Percentiles rank a stretch among this genome's conserved stretches.
phyloP scores from a whole-genome alignment of 1,140 invertebrate genomes.

The Drosophila mauritiana region DNA sequence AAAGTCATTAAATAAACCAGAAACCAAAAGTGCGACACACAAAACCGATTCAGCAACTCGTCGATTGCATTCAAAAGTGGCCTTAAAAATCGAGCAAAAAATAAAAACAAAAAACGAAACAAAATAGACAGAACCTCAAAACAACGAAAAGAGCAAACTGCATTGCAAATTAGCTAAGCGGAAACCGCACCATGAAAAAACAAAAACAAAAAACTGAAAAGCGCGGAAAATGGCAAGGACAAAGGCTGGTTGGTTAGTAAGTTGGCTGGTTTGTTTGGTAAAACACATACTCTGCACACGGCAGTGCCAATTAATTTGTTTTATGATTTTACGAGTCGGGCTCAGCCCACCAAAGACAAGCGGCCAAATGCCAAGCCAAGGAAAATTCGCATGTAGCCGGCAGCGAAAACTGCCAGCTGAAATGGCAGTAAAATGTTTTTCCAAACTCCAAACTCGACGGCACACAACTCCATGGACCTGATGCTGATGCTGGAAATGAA shows the following conservation, averaged over 20 bases:
- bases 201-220: neutral
- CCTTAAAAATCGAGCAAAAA: constrained; percentile 39
- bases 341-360: constrained; percentile 48
- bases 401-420: constrained; percentile 54
- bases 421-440: constrained; percentile 73
- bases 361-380: constrained; percentile 50
- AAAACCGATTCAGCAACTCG: constrained; percentile 51
- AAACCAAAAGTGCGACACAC: constrained; percentile 69
- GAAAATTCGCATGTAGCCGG: constrained; percentile 71
- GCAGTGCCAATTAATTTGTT: constrained; percentile 76
- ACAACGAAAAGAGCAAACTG: constrained; percentile 21
- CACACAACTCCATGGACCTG: constrained; percentile 16
- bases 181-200: constrained; percentile 40
- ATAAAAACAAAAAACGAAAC: constrained; percentile 4
- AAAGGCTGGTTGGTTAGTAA: constrained; percentile 18
- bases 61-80: constrained; percentile 73
- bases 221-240: constrained; percentile 46
- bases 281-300: constrained; percentile 22
- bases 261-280: neutral
- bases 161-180: constrained; percentile 55
- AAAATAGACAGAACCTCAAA: constrained; percentile 7
- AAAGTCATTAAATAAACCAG: constrained; percentile 82
- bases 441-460: neutral
- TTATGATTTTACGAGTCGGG: constrained; percentile 76
- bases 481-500: constrained; percentile 13